phyloP scores from a whole-genome alignment of 2,888 invertebrate species.

The Scaptomyza polygonia region DNA sequence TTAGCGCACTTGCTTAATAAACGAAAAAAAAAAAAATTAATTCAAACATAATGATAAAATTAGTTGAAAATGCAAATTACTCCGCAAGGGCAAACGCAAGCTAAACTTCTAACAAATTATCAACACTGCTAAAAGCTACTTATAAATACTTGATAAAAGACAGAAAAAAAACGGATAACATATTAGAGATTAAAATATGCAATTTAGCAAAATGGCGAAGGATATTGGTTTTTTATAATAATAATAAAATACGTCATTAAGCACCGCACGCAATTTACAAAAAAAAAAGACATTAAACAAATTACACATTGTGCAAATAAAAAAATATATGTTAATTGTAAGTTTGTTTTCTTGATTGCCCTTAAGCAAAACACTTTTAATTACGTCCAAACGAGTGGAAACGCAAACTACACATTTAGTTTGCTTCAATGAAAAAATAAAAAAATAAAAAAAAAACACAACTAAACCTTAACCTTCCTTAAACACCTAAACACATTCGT shows the following conservation, averaged over 20 bases:
- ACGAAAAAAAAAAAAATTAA: slow-evolving; percentile 1
- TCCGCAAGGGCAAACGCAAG: slow-evolving; percentile 31
- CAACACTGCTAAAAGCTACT: slow-evolving; percentile 57
- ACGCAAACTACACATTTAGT: slow-evolving; percentile 26
- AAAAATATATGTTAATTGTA: slow-evolving; percentile 4
- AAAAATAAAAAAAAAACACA: background rate
- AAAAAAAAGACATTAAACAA: background rate
- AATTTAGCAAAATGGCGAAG: slow-evolving; percentile 26
- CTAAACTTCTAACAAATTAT: slow-evolving; percentile 42
- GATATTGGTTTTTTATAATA: slow-evolving; percentile 18
- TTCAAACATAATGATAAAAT: slow-evolving; percentile 2
- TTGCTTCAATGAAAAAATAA: slow-evolving; percentile 25
- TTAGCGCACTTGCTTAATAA: slow-evolving; percentile 42
- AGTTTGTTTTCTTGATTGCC: slow-evolving; percentile 17
- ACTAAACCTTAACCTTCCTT: slow-evolving; percentile 49
- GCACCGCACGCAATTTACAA: no score
- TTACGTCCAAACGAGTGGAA: slow-evolving; percentile 55
- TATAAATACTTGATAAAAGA: slow-evolving; percentile 29
- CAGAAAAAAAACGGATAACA: background rate
- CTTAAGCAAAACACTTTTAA: slow-evolving; percentile 45
- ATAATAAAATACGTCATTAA: slow-evolving; percentile 56
- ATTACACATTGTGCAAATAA: slow-evolving; percentile 16
- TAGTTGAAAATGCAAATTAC: slow-evolving; percentile 32
- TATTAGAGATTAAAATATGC: slow-evolving; percentile 14
- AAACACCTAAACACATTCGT: slow-evolving; percentile 53